A percentile compares a stretch with the other conserved stretches of the same genome.
Conservation (phyloP, 2,113 vertebrate species). For the Triplophysa tibetana region DNA sequence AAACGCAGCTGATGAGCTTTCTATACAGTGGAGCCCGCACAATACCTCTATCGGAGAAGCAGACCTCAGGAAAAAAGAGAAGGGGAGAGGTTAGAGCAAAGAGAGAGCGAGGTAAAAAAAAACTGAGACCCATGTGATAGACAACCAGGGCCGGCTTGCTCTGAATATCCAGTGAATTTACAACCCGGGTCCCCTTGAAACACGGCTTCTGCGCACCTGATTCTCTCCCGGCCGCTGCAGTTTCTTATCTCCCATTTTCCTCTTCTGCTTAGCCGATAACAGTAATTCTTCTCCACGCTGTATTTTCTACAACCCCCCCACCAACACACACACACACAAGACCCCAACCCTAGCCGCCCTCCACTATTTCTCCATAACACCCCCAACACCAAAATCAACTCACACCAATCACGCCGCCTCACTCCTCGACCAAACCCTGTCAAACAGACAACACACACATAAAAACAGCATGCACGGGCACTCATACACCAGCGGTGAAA, state of each 20-base stretch:
- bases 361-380: neutral
- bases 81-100: constrained; percentile 51
- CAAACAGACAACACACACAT: constrained; percentile 28
- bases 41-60: constrained; percentile 92
- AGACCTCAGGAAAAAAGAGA: constrained; percentile 68
- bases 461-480: constrained; percentile 22
- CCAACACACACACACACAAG: constrained; percentile 22
- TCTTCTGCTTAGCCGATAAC: constrained; percentile 97
- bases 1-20: constrained; percentile 97
- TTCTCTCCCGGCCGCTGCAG: constrained; percentile 80
- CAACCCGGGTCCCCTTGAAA: constrained; percentile 73
- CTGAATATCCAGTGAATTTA: constrained; percentile 93
- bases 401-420: constrained; percentile 33
- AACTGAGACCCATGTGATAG: constrained; percentile 85
- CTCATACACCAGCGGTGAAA: constrained; percentile 54
- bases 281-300: constrained; percentile 95
- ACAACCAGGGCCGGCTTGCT: constrained; percentile 83
- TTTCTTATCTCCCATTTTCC: constrained; percentile 94
- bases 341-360: constrained; percentile 30
- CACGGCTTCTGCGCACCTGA: constrained; percentile 65
- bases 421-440: constrained; percentile 32
- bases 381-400: constrained; percentile 38
- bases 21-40: constrained; percentile 88
- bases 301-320: constrained; percentile 65
- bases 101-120: constrained; percentile 67